Base-by-base conservation (phyloP, 2,888 invertebrate species). In the Rhamnusium bicolor region DNA sequence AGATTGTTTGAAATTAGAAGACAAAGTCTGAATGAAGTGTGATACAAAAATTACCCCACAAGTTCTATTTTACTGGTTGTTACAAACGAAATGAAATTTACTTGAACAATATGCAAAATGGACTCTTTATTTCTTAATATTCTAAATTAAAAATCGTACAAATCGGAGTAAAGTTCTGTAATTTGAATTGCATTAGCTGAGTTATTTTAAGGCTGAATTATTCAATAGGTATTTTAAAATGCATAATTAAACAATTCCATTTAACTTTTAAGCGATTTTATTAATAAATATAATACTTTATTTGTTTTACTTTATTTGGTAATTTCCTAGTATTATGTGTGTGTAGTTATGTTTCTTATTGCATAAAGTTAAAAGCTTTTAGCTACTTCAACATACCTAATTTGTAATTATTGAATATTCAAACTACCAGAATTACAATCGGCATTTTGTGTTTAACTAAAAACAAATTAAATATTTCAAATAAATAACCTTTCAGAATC, bases 151-250 rank as follows among this genome's bases (percentile, higher is more conserved):
- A 24, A 24, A 74, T 71, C 74, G 58, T 32, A 61, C 32, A 68
- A 74, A 74, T 74, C 71, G 74, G 65, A 71, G 69, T 61, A 58
- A 65, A 60, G 71, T 61, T 67, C 56, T 53, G 18, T 67, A 66
- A 70, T 72, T 72, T 71, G 66, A 76, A 71, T 73, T 76, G 66
- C 62, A 70, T 70, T 40, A 32, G 40, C 4, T 66, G 32, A 68
- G 66, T 73, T 62, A 60, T 70, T 72, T 56, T 60, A 51, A 53
- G 58, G 10, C 21, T 72, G 73, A 76, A 72, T 72, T 70, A 76
- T 73, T 76, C 76, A 73, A 69, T 71, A 71, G 71, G 68, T 54
- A 70, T 66, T 67, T 56, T 75, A 61, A 70, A 73, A 62, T 70
- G 68, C 65, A 75, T 74, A 65, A 74, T 74, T 69, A 54, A 66